Evolutionary conservation across 2,888 invertebrate genomes (phyloP).

Genomic region (Idaea dimidiata): DNA sequence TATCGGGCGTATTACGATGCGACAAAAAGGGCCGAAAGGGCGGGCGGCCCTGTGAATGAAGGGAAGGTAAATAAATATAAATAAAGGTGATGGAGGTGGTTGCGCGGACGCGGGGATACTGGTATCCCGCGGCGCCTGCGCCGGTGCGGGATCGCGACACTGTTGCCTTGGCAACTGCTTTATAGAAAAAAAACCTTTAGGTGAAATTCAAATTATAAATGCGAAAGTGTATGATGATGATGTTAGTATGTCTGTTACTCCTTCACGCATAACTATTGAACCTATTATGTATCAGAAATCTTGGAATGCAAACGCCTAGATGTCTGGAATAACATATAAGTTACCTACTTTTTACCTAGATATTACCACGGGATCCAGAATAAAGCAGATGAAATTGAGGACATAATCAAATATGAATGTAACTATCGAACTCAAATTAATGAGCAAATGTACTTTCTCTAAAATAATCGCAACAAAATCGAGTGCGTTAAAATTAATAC

Average conservation of each 20-base stretch:
- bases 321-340: too few relatives aligned
- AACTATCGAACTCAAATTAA: constrained; percentile 14
- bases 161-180: not conserved
- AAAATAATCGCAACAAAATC: not conserved
- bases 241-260: too few relatives aligned
- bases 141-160: constrained; percentile 10
- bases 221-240: too few relatives aligned
- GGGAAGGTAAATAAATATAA: constrained; percentile 81
- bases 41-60: constrained; percentile 79
- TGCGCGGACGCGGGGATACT: constrained; percentile 41
- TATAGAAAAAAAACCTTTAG: not conserved
- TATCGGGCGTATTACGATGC: constrained; percentile 69
- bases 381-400: too few relatives aligned
- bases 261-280: too few relatives aligned
- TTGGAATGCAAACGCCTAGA: not conserved
- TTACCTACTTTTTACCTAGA: too few relatives aligned
- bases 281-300: too few relatives aligned
- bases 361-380: too few relatives aligned
- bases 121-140: constrained; percentile 61
- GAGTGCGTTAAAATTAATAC: not conserved
- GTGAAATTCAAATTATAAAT: not conserved
- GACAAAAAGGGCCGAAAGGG: constrained; percentile 80
- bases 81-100: constrained; percentile 69
- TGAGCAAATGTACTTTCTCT: not conserved
- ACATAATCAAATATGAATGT: not conserved